Evolutionary conservation across 1,140 invertebrate species (phyloP), one percentile per base, ranked within the genome.

Genomic region (Nylanderia fulva): DNA sequence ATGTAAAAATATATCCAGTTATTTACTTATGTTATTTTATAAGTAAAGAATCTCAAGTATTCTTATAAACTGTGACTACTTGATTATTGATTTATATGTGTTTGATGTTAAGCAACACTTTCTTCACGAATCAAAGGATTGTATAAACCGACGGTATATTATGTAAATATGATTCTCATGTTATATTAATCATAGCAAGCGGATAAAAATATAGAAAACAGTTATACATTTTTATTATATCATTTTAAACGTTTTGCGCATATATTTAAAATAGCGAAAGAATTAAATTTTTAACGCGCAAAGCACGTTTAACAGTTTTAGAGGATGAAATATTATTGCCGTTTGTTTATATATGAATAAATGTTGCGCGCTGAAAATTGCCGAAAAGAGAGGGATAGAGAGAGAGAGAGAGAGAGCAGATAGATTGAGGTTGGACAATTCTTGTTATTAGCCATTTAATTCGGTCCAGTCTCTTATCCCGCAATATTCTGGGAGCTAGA

Each of bases 361-460:
- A 87, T 84, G 11, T 76, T 48, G 7, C 79, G 8, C 33, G n/a
- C 8, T 33, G 13, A 36, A 66, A 68, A 42, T 87, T 77, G 45
- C 8, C 54, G 64, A 56, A 21, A 9, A 27, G 33, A 52, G 42
- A 45, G 9, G 13, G 39, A 42, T 11, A 15, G 13, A 15, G 42
- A 45, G 42, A 45, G 42, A 45, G 42, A 45, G 13, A 48, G 45
- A 48, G 15, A 48, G 15, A 48, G 84, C 68, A 80, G 82, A 85
- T 90, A 90, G 88, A 88, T 92, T 83, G 88, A 90, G 88, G 88
- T 92, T 84, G 88, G 86, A 56, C 89, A 91, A 92, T 85, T 85
- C 89, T 93, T 92, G 91, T 93, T 93, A 93, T 93, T 92, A 92
- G 89, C 90, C 86, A 90, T 93, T 94, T 93, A 94, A 93, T 93